These are phyloP conservation scores for Ochropacha duplaris DNA, from an alignment of 2,888 invertebrate genomes.

Conservation along the genomic window DNA sequence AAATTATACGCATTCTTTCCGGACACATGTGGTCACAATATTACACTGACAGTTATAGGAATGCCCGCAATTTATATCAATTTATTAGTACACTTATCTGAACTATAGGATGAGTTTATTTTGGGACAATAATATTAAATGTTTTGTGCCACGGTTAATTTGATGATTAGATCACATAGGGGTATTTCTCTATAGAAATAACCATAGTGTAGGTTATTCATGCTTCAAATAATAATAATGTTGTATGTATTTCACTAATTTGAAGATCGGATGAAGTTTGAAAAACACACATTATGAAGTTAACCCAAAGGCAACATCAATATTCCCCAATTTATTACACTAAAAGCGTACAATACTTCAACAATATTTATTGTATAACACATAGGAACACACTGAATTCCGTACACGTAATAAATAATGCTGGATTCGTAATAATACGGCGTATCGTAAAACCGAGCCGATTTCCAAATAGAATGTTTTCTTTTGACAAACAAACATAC, in stretches of 20 bases:
- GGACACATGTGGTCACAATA: constrained; percentile 9
- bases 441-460: not conserved
- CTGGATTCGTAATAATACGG: not conserved
- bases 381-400: not conserved
- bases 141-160: too few relatives aligned
- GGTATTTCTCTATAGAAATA: too few relatives aligned
- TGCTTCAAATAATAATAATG: too few relatives aligned
- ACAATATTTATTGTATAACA: not conserved
- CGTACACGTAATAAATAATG: not conserved
- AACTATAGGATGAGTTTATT: constrained; percentile 6
- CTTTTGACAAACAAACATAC: not conserved
- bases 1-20: constrained; percentile 24
- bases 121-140: too few relatives aligned
- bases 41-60: constrained; percentile 20
- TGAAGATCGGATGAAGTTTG: too few relatives aligned
- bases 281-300: not conserved
- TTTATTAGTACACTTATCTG: constrained; percentile 8
- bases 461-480: not conserved
- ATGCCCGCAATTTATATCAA: constrained; percentile 19
- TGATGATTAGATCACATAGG: too few relatives aligned
- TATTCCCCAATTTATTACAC: not conserved
- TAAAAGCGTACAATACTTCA: not conserved
- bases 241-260: too few relatives aligned
- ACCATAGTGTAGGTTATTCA: too few relatives aligned
- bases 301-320: not conserved